Evolutionary conservation across 2,797 vertebrate genomes (phyloP), one percentile per base, ranked within the genome.

Genomic region (Acropternis orthonyx): DNA sequence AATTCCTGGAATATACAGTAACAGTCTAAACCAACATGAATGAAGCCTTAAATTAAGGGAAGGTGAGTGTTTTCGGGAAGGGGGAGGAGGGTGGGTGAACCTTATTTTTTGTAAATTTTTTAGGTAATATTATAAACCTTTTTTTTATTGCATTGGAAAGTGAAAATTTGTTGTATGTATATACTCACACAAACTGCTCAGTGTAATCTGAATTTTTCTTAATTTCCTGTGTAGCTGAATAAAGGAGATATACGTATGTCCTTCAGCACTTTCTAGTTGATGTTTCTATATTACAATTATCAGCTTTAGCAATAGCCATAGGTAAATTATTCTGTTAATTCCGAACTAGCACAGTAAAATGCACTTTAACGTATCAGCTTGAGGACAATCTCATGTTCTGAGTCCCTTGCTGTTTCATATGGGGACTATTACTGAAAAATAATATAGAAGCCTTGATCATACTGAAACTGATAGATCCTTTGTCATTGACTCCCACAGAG

Each of bases 1-100:
- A 79, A 1, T 58, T 72, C 56, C 63, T 89, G 36, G 56, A 74
- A 66, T 48, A 48, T 10, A 74, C 10, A 73, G 13, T 11, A 93
- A 37, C 9, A 65, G 28, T 18, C 26, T 52, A 37, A 81, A 69
- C 12, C 4, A 89, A 37, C 6, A 46, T 9, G 48, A 85, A 82
- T 37, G 24, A 92, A 69, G 63, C 3, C 12, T 68, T 51, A 54
- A 59, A 77, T 58, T 55, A 62, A 69, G 43, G 58, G 22, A 90
- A 89, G 7, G 7, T 49, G 11, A 79, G 16, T 28, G 14, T 23
- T 36, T 58, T 62, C 2, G 4, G 4, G 4, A 8, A 2, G 8
- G 1, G 1, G 1, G 2, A 3, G 1, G 3, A 17, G 24, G 9
- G 15, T 2, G 5, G 3, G 6, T 2, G 8, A 94, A 74, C 5